Conservation (phyloP, 2,797 vertebrate genomes). For the Bufotes viridis region DNA sequence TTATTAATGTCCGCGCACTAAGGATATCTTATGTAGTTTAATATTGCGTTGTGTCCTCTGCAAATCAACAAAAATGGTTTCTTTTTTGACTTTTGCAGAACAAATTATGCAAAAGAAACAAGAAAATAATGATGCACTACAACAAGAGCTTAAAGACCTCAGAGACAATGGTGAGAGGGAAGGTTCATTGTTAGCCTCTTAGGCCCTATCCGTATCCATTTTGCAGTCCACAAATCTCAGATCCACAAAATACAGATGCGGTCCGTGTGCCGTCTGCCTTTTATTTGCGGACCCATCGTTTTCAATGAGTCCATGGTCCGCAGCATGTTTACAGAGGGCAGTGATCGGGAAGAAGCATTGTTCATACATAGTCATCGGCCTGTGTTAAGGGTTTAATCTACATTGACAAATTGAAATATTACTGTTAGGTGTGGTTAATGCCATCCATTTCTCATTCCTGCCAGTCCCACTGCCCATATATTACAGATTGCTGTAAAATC, state of each 20-base stretch:
- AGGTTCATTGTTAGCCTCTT: not conserved
- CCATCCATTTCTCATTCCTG: not conserved
- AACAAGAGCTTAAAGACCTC: conserved; percentile 75
- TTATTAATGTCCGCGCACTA: not conserved
- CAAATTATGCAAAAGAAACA: conserved; percentile 73
- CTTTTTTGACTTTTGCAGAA: conserved; percentile 66
- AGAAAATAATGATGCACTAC: conserved; percentile 74
- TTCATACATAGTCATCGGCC: too few relatives aligned
- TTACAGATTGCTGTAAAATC: too few relatives aligned
- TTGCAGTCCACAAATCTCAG: too few relatives aligned
- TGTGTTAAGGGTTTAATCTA: not conserved
- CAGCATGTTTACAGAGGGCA: too few relatives aligned
- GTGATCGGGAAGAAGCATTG: too few relatives aligned
- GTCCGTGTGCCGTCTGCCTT: too few relatives aligned
- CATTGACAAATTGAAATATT: not conserved
- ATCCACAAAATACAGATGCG: too few relatives aligned
- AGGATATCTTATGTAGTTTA: not conserved
- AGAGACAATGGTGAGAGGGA: conserved; percentile 63
- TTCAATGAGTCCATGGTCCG: too few relatives aligned
- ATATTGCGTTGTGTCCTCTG: not conserved
- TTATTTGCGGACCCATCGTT: too few relatives aligned
- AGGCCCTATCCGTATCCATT: too few relatives aligned
- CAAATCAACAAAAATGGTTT: not conserved
- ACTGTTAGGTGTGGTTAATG: too few relatives aligned
- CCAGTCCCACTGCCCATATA: not conserved